These are phyloP conservation scores for Athalia circularis DNA, from an alignment of 2,888 invertebrate genomes.

Conservation along the genomic window DNA sequence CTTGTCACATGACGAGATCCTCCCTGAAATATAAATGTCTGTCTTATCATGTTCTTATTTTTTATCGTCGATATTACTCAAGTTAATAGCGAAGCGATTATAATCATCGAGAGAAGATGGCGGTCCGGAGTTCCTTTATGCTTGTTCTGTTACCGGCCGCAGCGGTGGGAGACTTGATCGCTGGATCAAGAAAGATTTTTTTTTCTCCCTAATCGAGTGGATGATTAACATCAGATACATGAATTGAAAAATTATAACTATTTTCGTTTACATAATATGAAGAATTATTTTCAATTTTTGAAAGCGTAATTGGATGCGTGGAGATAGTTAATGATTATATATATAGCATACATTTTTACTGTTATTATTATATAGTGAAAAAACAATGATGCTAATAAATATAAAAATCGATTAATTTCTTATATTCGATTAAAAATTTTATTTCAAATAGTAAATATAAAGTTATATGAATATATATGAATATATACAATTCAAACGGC, in stretches of 20 bases:
- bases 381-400: not conserved
- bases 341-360: not conserved
- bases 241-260: not conserved
- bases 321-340: not conserved
- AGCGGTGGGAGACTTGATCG: too few species aligned
- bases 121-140: too few species aligned
- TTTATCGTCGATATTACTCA: too few species aligned
- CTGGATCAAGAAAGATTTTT: not conserved
- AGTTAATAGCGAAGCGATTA: too few species aligned
- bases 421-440: slow-evolving; percentile 4
- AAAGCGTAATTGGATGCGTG: not conserved
- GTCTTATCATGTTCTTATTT: too few species aligned
- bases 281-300: not conserved
- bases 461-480: not conserved
- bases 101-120: too few species aligned
- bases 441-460: not conserved
- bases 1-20: too few species aligned
- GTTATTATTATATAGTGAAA: not conserved
- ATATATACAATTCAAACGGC: slow-evolving; percentile 8
- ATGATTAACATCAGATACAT: not conserved
- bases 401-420: not conserved
- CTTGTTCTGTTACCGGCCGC: too few species aligned
- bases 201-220: not conserved
- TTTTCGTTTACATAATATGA: too few species aligned
- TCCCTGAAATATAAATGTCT: too few species aligned